Base-by-base conservation (phyloP, 2,888 invertebrate species). In the Alitta virens region DNA sequence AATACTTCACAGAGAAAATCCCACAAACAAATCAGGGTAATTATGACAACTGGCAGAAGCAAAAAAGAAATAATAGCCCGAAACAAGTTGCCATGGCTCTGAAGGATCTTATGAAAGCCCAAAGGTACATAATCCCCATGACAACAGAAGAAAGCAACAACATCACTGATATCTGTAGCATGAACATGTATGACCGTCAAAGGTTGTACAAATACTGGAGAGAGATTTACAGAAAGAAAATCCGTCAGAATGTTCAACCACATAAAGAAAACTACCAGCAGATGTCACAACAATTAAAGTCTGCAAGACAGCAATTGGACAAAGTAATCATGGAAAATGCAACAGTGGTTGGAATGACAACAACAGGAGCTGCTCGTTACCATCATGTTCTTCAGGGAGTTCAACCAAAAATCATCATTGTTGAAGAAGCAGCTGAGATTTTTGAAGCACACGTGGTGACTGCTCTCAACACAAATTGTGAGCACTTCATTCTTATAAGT, bases 381-480 rank as follows among this genome's bases (percentile, higher is more conserved):
- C 74, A 74, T 24, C 49, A 67, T 5, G 63, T 78, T 3, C 69
- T 79, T 25, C 70, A 73, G 50, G 68, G 71, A 27, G 72, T 84
- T 26, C 68, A 74, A 7, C 82, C 83, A 23, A 71, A 70, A 24
- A 79, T 84, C 51, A 76, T 85, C 2, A 78, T 85, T 18, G 89
- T 94, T 0, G 94, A 94, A 79, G 94, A 94, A 83, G 93, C 93
- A 0, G 93, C 92, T 0, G 92, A 94, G 83, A 90, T 93, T 0
- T 80, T 92, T 40, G 94, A 94, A 77, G 86, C 90, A 0, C 94
- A 94, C 76, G 87, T 92, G 18, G 83, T 92, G 0, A 88, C 90
- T 0, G 88, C 91, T 0, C 82, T 94, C 21, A 90, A 90, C 0
- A 80, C 85, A 26, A 80, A 86, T 54, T 90, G 91, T 68, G 84